These are phyloP conservation scores for Pyrocephalus nanus DNA, from an alignment of 2,797 vertebrate genomes.

Conservation along the genomic window DNA sequence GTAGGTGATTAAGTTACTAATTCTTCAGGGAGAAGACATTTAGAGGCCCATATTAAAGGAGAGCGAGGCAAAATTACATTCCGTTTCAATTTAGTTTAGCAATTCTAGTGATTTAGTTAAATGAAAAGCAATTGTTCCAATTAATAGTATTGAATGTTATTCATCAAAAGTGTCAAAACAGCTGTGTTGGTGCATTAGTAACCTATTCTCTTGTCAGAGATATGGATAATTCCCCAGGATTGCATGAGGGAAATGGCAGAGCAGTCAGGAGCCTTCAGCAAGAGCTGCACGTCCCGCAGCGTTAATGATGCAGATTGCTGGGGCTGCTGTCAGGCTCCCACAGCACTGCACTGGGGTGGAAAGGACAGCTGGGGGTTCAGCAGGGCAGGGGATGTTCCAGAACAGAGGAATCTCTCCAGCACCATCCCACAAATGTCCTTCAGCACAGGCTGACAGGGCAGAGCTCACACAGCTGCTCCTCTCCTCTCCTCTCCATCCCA, in stretches of 20 bases:
- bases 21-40: conserved; percentile 86
- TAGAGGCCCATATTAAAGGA: conserved; percentile 84
- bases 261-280: conserved; percentile 3
- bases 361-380: not conserved
- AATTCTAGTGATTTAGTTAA: conserved; percentile 87
- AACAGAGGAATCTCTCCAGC: accelerated
- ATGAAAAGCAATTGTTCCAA: conserved; percentile 91
- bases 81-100: conserved; percentile 84
- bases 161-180: conserved; percentile 88
- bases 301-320: not conserved
- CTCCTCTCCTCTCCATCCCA: not conserved
- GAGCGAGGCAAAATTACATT: conserved; percentile 84
- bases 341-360: accelerated
- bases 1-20: conserved; percentile 85
- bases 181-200: conserved; percentile 83
- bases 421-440: not conserved
- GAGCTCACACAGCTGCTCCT: accelerated
- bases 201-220: conserved; percentile 82
- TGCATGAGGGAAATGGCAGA: conserved; percentile 56
- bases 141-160: conserved; percentile 92
- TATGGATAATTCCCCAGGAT: conserved; percentile 75
- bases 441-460: accelerated
- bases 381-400: not conserved
- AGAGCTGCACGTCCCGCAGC: not conserved
- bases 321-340: not conserved